phyloP scores from a whole-genome alignment of 2,797 vertebrate species.

The Harpagifer antarcticus region DNA sequence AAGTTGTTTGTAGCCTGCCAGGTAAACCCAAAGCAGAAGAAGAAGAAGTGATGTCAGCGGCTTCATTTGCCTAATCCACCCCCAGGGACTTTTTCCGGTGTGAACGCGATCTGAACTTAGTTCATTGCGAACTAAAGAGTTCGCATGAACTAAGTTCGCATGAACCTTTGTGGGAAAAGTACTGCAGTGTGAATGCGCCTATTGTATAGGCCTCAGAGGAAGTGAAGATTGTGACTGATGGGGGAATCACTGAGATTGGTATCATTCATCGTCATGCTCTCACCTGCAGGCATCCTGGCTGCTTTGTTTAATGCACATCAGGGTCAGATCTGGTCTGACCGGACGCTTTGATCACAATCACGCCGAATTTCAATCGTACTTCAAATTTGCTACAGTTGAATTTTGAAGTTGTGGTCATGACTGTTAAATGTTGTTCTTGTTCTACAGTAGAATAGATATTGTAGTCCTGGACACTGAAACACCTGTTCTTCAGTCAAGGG shows the following conservation, averaged over 20 bases:
- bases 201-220: background rate
- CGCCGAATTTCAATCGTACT: conserved; percentile 59
- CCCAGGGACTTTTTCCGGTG: too few species aligned
- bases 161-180: too few species aligned
- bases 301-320: conserved; percentile 42
- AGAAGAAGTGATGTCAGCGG: too few species aligned
- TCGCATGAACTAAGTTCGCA: too few species aligned
- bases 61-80: too few species aligned
- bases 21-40: too few species aligned
- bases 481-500: conserved; percentile 49
- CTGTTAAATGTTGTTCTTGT: conserved; percentile 24
- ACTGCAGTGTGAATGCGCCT: too few species aligned
- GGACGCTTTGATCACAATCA: conserved; percentile 41
- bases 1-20: too few species aligned
- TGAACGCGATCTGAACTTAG: too few species aligned
- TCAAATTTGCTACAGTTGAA: conserved; percentile 62
- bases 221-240: background rate
- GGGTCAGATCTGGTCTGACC: conserved; percentile 35
- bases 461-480: conserved; percentile 29
- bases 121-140: too few species aligned
- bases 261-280: conserved; percentile 63
- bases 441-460: conserved; percentile 11
- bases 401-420: conserved; percentile 41
- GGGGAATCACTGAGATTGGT: conserved; percentile 11
- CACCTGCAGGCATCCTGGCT: conserved; percentile 66